Evolutionary conservation across 2,113 vertebrate genomes (phyloP).

Genomic region (Solea senegalensis): DNA sequence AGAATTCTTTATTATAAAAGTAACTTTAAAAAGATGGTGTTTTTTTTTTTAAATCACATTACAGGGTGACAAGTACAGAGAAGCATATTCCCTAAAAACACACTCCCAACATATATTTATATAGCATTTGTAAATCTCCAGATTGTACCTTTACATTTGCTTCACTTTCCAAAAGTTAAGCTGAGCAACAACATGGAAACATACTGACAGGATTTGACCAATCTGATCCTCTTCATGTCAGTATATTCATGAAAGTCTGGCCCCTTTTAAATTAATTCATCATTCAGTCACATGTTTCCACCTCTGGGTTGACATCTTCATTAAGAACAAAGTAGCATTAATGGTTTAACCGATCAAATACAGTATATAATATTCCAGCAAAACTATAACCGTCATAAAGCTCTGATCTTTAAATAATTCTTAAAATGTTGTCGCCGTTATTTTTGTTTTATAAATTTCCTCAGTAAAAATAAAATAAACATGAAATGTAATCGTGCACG

Average conservation of each 20-base stretch:
- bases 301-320: background rate
- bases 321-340: conserved; percentile 15
- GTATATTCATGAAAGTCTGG: background rate
- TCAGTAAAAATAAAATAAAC: background rate
- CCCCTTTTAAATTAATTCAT: background rate
- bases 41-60: conserved; percentile 29
- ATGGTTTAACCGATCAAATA: too few species aligned
- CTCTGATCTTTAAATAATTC: background rate
- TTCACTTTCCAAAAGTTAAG: background rate
- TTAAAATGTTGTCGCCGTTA: background rate
- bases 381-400: background rate
- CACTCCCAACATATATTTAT: background rate
- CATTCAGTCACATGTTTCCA: conserved; percentile 11
- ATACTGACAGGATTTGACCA: too few species aligned
- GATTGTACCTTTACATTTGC: background rate
- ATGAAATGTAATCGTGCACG: conserved; percentile 11
- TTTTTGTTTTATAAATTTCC: background rate
- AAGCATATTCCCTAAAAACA: conserved; percentile 6
- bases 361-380: background rate
- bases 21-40: background rate
- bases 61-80: conserved; percentile 9
- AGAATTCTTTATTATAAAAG: conserved; percentile 49
- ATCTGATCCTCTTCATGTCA: background rate
- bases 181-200: background rate
- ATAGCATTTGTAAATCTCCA: background rate